Percentiles rank a stretch among this genome's conserved stretches.
Evolutionary conservation across 2,797 vertebrate species (phyloP).

Genomic region (Melanotaenia parkinsoni): DNA sequence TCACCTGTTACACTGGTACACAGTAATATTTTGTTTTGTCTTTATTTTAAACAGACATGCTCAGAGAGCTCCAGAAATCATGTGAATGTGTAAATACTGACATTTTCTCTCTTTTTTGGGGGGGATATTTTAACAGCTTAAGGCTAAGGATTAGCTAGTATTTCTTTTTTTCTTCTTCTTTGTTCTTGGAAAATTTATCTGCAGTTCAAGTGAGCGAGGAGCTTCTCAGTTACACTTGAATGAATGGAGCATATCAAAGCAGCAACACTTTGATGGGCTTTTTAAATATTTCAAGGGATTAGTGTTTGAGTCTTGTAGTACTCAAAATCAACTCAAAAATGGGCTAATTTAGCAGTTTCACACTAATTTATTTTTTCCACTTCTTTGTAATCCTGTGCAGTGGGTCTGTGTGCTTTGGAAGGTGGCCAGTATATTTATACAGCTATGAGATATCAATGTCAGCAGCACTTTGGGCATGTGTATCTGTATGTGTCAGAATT

Average conservation of each 20-base stretch:
- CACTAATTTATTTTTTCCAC: slow-evolving; percentile 35
- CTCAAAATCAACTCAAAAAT: slow-evolving; percentile 47
- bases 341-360: slow-evolving; percentile 49
- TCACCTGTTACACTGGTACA: slow-evolving; percentile 84
- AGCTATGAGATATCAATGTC: slow-evolving; percentile 55
- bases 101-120: slow-evolving; percentile 69
- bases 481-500: slow-evolving; percentile 47
- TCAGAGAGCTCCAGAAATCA: slow-evolving; percentile 75
- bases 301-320: slow-evolving; percentile 47
- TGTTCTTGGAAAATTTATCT: slow-evolving; percentile 56
- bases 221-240: slow-evolving; percentile 54
- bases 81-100: slow-evolving; percentile 79
- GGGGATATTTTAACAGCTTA: slow-evolving; percentile 66
- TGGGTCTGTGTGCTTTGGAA: slow-evolving; percentile 44
- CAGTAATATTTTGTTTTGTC: slow-evolving; percentile 61
- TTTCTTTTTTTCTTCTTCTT: slow-evolving; percentile 30
- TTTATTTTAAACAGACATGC: slow-evolving; percentile 67
- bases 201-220: slow-evolving; percentile 52
- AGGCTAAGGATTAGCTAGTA: slow-evolving; percentile 60
- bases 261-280: slow-evolving; percentile 55
- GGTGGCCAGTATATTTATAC: slow-evolving; percentile 42
- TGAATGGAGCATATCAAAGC: slow-evolving; percentile 59
- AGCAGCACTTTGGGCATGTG: slow-evolving; percentile 49
- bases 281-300: slow-evolving; percentile 62
- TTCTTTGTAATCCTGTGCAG: slow-evolving; percentile 47